Conservation (phyloP, 2,888 invertebrate species). For the Hyalella azteca region DNA sequence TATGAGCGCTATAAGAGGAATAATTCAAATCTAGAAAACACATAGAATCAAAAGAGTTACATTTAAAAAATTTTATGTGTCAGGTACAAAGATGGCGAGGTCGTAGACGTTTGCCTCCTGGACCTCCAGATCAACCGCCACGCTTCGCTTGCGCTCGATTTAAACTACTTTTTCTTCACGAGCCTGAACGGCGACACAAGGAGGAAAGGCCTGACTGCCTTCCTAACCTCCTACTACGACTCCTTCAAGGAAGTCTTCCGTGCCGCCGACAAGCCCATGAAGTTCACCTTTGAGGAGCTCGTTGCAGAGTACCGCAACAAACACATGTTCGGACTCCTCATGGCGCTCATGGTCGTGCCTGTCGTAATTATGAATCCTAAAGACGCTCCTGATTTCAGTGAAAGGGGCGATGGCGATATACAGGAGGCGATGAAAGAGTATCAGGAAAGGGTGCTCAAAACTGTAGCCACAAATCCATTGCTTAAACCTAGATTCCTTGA, state of each 20-base stretch:
- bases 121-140: slow-evolving; percentile 45
- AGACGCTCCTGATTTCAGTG: slow-evolving; percentile 11
- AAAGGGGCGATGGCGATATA: neutral
- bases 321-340: slow-evolving; percentile 35
- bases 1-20: neutral
- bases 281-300: slow-evolving; percentile 40
- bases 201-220: slow-evolving; percentile 35
- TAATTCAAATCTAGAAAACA: neutral
- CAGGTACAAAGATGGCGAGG: slow-evolving; percentile 48
- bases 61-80: neutral
- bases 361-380: slow-evolving; percentile 38
- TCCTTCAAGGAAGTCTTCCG: slow-evolving; percentile 37
- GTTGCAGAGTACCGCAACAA: slow-evolving; percentile 5
- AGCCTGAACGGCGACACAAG: slow-evolving; percentile 44
- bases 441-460: slow-evolving; percentile 12
- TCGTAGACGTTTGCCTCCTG: slow-evolving; percentile 46
- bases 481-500: slow-evolving; percentile 38
- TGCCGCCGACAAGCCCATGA: slow-evolving; percentile 16
- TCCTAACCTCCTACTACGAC: slow-evolving; percentile 39
- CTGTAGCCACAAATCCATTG: slow-evolving; percentile 38
- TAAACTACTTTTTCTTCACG: slow-evolving; percentile 53
- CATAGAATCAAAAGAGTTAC: neutral
- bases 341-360: slow-evolving; percentile 34
- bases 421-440: neutral
- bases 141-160: slow-evolving; percentile 42